phyloP scores from a whole-genome alignment of 2,888 invertebrate species.

The Saturnia japonica region DNA sequence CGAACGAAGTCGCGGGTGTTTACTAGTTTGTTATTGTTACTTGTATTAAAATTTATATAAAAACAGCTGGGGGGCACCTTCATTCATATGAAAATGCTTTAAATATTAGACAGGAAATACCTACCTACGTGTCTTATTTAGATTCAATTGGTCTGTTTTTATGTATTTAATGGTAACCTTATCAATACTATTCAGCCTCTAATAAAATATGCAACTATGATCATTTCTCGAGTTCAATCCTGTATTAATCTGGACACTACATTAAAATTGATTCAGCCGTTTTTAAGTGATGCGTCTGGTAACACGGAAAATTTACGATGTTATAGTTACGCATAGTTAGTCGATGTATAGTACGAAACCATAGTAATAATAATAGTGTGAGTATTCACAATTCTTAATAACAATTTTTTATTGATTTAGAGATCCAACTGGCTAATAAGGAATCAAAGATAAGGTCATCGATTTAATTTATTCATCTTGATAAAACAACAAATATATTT shows the following conservation, averaged over 20 bases:
- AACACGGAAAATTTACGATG: background rate
- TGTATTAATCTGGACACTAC: background rate
- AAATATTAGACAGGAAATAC: background rate
- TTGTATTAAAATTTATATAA: background rate
- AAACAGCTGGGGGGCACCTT: background rate
- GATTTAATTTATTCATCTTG: background rate
- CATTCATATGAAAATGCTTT: background rate
- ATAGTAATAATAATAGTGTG: too few species aligned
- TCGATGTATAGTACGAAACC: too few species aligned
- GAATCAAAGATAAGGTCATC: background rate
- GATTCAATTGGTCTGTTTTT: background rate
- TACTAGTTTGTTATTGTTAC: too few species aligned
- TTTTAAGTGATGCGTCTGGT: background rate
- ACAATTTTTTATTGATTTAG: background rate
- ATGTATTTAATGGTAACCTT: background rate
- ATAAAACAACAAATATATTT: slow-evolving; percentile 41
- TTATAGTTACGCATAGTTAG: background rate
- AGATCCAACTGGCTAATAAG: background rate
- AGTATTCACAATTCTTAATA: background rate
- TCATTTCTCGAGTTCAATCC: background rate
- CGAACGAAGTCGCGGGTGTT: too few species aligned
- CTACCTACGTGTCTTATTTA: background rate
- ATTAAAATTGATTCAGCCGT: background rate
- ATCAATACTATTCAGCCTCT: background rate
- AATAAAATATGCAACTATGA: background rate